Evolutionary conservation across 2,113 vertebrate species (phyloP), one percentile per base, ranked within the genome.

Genomic region (Gulo gulo): DNA sequence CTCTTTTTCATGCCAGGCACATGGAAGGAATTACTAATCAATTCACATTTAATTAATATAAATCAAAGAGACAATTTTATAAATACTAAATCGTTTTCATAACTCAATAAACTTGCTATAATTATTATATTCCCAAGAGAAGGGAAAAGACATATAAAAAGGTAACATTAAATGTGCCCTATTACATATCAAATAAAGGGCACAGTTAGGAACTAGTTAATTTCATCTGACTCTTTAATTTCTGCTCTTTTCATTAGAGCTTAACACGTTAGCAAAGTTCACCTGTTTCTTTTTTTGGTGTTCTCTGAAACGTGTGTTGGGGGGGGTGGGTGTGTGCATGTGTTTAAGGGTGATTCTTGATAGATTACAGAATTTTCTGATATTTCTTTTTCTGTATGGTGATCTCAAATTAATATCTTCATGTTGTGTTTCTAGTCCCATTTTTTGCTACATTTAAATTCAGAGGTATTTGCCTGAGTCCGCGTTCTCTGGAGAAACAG

Each of bases 201-300:
- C 13, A 42, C 4, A 42, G n/a, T 11, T 42, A 59, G 10, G 15
- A 59, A 11, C 55, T 71, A 42, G 13, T 47, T 67, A 34, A 34
- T 88, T 91, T 67, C 3, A 11, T 47, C 4, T 42, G 9, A 15
- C 12, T 73, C 2, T 9, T 78, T 20, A 18, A 50, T 2, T 42
- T 42, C 11, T 42, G 4, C 0, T 71, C n/a, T 45, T 83, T 16
- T 2, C 3, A 12, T 31, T 52, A 39, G 1, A 74, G 0, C 3
- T 86, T 45, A 73, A 11, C 12, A 20, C 29, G 4, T 34, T 12
- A 71, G 24, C 1, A 36, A 8, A 69, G 21, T 24, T 92, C 20
- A 45, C 29, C 23, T 82, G 36, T 36, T 91, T 79, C 10, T 52
- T 2, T 23, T 69, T 76, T 74, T 65, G 23, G 4, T 47, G 23